A percentile compares a stretch with the other conserved stretches of the same genome.
These are phyloP conservation scores for Brachyopa scutellaris DNA, from an alignment of 2,888 invertebrate genomes.

Conservation along the genomic window DNA sequence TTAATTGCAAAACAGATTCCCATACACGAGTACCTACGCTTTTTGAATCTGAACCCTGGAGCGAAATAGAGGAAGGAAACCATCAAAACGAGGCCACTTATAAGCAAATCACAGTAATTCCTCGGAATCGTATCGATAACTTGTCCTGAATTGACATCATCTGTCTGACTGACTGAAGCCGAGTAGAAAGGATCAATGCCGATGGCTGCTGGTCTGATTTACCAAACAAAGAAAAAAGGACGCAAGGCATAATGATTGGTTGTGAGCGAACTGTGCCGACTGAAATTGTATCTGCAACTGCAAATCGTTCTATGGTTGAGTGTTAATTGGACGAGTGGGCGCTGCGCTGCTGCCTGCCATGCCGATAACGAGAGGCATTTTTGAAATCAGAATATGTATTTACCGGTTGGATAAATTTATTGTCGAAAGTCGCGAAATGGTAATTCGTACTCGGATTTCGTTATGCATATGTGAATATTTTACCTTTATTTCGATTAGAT, in stretches of 20 bases:
- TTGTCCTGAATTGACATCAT: slow-evolving; percentile 42
- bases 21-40: not conserved
- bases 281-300: not conserved
- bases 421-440: too few relatives aligned
- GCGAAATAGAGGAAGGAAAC: not conserved
- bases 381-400: too few relatives aligned
- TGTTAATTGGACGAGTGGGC: not conserved
- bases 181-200: slow-evolving; percentile 4
- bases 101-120: slow-evolving; percentile 44
- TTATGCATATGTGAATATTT: too few relatives aligned
- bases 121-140: slow-evolving; percentile 38
- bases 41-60: not conserved
- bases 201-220: slow-evolving; percentile 24
- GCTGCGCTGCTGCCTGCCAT: too few relatives aligned
- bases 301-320: not conserved
- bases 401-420: too few relatives aligned
- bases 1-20: slow-evolving; percentile 48
- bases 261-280: not conserved
- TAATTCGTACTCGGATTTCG: too few relatives aligned
- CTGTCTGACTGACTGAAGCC: slow-evolving; percentile 5
- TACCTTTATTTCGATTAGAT: too few relatives aligned
- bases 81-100: slow-evolving; percentile 40
- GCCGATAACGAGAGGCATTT: too few relatives aligned
- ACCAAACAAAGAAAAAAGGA: slow-evolving; percentile 38
- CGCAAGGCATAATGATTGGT: slow-evolving; percentile 30